Base-by-base conservation (phyloP, 2,888 invertebrate genomes). In the Poecilobothrus nobilitatus region DNA sequence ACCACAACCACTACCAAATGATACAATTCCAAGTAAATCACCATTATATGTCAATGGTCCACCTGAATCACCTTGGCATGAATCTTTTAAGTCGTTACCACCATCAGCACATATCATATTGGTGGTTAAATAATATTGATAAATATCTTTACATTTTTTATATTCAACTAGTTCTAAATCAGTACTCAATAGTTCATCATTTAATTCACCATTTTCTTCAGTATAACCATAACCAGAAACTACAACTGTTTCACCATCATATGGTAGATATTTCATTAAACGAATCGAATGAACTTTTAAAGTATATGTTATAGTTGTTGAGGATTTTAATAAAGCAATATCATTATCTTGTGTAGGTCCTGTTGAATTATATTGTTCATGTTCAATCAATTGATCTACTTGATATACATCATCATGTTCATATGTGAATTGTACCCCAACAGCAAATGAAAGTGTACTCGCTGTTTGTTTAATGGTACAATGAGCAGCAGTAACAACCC, bases 1-100 rank as follows among this genome's bases (percentile, higher is more conserved):
- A 1, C 78, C 83, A 71, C 83, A 83, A 2, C 79, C 80, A 67
- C 78, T 76, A 2, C 82, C 83, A 81, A 81, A 82, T 0, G 82
- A 81, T 0, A 81, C 80, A 63, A 82, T 78, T 22, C 83, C 78
- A 15, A 74, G 72, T n/a, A 77, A 68, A 22, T 69, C 22, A 6
- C 68, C 67, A 0, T 72, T 67, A 18, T 69, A 68, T 0, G 76
- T 73, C 68, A 78, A 64, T 1, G 78, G 77, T 37, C 78, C 78
- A 20, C 78, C 78, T 0, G 77, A 73, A 69, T 78, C 76, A 8
- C 77, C 78, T 65, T 74, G 80, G 71, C 83, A 84, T 21, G 83
- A 79, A 73, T 84, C 83, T 62, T 79, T 76, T 0, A 22, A 67
- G 0, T 41, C 15, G 6, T 9, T 6, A 12, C 12, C 18, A 18